Evolutionary conservation across 2,797 vertebrate genomes (phyloP).

Genomic region (Sebastolobus altivelis): DNA sequence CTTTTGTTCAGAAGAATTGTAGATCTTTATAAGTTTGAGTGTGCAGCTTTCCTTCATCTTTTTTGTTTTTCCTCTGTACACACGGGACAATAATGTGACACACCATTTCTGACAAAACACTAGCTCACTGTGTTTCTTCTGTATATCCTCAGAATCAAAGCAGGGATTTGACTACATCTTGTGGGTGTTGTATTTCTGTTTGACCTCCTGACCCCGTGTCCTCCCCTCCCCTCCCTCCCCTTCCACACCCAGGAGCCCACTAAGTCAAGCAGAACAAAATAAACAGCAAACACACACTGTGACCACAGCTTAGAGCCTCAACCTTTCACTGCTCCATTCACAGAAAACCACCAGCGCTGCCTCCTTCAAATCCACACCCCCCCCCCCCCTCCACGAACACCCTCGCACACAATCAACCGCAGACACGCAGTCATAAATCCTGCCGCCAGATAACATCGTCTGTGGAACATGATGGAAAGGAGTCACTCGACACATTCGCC

Average conservation of each 20-base stretch:
- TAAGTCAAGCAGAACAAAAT: slow-evolving; percentile 63
- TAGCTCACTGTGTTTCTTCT: neutral
- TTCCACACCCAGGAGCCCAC: slow-evolving; percentile 28
- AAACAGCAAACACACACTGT: slow-evolving; percentile 66
- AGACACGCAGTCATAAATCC: slow-evolving; percentile 27
- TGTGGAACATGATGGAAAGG: neutral
- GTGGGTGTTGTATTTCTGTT: slow-evolving; percentile 44
- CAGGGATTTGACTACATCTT: slow-evolving; percentile 34
- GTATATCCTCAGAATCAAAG: slow-evolving; percentile 30
- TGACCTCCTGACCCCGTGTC: slow-evolving; percentile 63
- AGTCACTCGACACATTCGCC: slow-evolving; percentile 3
- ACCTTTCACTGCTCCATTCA: slow-evolving; percentile 52
- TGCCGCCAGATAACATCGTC: slow-evolving; percentile 29
- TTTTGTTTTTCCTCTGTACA: neutral
- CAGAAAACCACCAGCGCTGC: slow-evolving; percentile 30
- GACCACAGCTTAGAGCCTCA: slow-evolving; percentile 43
- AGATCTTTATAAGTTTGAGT: neutral
- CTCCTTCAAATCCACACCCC: slow-evolving; percentile 2
- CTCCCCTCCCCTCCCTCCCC: neutral
- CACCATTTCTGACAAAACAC: neutral
- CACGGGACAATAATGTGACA: neutral
- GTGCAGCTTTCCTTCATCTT: neutral
- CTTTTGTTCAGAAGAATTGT: too few relatives aligned
- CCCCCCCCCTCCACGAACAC: neutral
- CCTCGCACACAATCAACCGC: slow-evolving; percentile 12